Conservation (phyloP, 2,113 vertebrate species). For the Hylia prasina region DNA sequence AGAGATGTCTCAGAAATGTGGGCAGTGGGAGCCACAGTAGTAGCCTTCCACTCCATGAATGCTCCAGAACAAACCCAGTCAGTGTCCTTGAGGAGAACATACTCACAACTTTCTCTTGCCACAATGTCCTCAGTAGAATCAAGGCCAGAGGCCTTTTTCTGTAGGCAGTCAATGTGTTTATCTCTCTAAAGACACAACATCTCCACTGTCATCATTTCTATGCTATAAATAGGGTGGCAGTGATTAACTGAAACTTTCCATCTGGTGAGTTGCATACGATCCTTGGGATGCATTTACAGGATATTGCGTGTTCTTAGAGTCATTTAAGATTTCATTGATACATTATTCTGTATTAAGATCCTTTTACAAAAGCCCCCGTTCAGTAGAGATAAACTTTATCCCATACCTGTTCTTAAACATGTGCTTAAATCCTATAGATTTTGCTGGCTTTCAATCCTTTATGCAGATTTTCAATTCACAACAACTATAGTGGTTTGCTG, state of each 20-base stretch:
- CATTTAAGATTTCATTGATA: background rate
- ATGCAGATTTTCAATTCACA: background rate
- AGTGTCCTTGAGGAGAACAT: background rate
- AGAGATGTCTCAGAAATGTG: background rate
- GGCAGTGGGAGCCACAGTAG: background rate
- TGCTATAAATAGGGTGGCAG: background rate
- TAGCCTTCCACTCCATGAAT: background rate
- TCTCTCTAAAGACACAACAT: background rate
- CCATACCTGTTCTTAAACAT: background rate
- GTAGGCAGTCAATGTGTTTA: background rate
- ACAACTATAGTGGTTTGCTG: background rate
- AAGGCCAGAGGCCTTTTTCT: background rate
- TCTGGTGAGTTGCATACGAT: background rate
- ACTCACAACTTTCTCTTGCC: background rate
- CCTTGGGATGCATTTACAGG: background rate
- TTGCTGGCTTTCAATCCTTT: background rate
- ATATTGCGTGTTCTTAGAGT: background rate
- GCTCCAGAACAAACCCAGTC: background rate
- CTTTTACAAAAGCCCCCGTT: background rate
- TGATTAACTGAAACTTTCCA: background rate
- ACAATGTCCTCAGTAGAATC: background rate
- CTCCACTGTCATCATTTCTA: background rate
- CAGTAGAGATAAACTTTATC: background rate
- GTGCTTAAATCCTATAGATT: background rate
- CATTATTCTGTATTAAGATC: background rate